A percentile compares a stretch with the other conserved stretches of the same genome.
Conservation (phyloP, 2,888 invertebrate species). For the Caenorhabditis sp. region DNA sequence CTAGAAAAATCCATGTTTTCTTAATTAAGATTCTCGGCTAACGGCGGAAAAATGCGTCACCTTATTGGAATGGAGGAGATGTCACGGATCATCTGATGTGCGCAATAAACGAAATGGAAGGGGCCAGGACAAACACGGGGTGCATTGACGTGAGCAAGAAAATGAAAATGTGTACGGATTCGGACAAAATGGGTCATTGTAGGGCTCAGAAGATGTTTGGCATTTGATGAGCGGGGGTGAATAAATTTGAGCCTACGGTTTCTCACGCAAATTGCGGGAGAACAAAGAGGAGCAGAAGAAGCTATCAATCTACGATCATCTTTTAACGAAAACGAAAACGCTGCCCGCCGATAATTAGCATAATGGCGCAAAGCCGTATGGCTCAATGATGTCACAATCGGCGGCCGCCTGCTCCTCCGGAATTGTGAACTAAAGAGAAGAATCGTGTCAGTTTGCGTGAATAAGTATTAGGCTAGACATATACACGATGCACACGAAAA, state of each 20-base stretch:
- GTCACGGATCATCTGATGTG: slow-evolving; percentile 49
- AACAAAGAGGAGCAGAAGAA: neutral
- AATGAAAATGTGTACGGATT: slow-evolving; percentile 36
- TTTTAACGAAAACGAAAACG: slow-evolving; percentile 6
- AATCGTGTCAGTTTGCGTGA: slow-evolving; percentile 8
- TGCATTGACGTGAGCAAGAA: slow-evolving; percentile 40
- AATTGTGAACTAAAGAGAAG: slow-evolving; percentile 11
- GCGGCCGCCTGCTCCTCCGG: slow-evolving; percentile 5
- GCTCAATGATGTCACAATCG: slow-evolving; percentile 31
- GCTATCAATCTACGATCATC: neutral
- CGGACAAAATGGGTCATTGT: neutral
- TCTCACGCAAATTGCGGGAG: neutral
- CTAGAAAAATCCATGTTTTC: no score
- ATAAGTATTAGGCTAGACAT: slow-evolving; percentile 46
- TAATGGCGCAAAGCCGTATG: slow-evolving; percentile 27
- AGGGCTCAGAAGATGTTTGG: no score
- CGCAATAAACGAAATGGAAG: slow-evolving; percentile 38
- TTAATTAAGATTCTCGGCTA: slow-evolving; percentile 21
- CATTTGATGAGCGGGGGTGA: neutral
- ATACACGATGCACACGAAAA: slow-evolving; percentile 49
- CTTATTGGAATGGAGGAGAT: slow-evolving; percentile 21
- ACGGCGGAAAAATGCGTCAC: slow-evolving; percentile 18
- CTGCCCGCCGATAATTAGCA: slow-evolving; percentile 37
- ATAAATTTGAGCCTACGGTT: no score
- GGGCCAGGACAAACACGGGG: slow-evolving; percentile 13